Base-by-base conservation (phyloP, 2,797 vertebrate species). In the Aphelocoma californica region DNA sequence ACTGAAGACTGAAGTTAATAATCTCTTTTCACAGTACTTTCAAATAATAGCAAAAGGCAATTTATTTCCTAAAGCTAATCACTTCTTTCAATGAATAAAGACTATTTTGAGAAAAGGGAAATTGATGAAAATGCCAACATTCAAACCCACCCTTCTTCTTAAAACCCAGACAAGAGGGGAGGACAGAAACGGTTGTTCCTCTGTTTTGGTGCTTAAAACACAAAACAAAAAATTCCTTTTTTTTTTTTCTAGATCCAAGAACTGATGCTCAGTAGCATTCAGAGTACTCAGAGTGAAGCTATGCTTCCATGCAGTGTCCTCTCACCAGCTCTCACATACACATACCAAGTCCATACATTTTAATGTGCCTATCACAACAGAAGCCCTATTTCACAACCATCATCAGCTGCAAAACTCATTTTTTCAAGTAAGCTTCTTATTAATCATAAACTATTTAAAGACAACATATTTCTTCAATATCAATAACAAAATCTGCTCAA, bases 191-290 rank as follows among this genome's bases (percentile, higher is more conserved):
- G 10, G 14, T 34, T 6, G 2, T 62, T 78, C 20, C 48, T n/a
- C 42, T 72, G 11, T 69, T 86, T 81, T 38, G 25, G 20, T 66
- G 16, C 18, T 61, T 53, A 73, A 77, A 89, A 45, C 5, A 47
- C 6, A 29, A 0, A 20, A 16, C 4, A 12, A n/a, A 34, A 6
- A 20, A 2, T 2, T 10, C 0, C 2, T 10, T 23, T 15, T 42
- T 25, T 14, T 21, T 32, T 50, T n/a, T 67, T 34, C 29, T 54
- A 62, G 20, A 62, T 77, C 29, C 36, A 60, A 36, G 48, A 70
- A 56, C 44, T 73, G 28, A 70, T 88, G 29, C 10, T 78, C n/a
- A 26, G 14, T 2, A 90, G 21, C 9, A 19, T 5, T 80, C 28
- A 81, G 7, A 69, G 25, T 6, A 38, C 10, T 26, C 31, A 44